Percentiles rank a stretch among this genome's conserved stretches.
Conservation (phyloP, 2,888 invertebrate species). For the Lochmaea crataegi region DNA sequence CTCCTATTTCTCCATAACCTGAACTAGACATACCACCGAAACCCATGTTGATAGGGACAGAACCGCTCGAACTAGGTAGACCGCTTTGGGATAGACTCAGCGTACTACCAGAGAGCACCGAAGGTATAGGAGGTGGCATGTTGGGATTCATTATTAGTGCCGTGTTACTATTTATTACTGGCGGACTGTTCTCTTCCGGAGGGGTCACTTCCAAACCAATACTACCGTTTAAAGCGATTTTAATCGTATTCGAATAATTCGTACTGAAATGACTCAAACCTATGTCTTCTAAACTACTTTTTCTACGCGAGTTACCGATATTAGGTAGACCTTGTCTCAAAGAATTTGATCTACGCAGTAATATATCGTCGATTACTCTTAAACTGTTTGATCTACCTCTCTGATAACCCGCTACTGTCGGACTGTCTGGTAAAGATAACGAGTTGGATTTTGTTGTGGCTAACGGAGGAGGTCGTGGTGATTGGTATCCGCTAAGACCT, state of each 20-base stretch:
- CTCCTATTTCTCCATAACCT: constrained; percentile 57
- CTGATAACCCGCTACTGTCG: constrained; percentile 82
- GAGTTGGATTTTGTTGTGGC: constrained; percentile 89
- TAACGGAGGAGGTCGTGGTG: constrained; percentile 80
- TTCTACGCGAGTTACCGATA: constrained; percentile 73
- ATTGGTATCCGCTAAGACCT: constrained; percentile 68
- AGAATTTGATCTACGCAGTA: constrained; percentile 85
- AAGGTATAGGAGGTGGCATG: constrained; percentile 44
- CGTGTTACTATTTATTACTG: constrained; percentile 69
- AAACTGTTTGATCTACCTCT: constrained; percentile 85
- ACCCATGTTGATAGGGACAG: constrained; percentile 55
- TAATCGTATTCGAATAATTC: constrained; percentile 80
- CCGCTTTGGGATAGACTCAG: constrained; percentile 59
- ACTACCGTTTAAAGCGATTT: constrained; percentile 86
- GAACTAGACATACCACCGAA: constrained; percentile 53
- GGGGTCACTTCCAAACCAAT: constrained; percentile 81
- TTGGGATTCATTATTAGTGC: constrained; percentile 67
- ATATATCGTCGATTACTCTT: constrained; percentile 86
- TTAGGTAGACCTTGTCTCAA: constrained; percentile 83
- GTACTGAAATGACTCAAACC: constrained; percentile 85
- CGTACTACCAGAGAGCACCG: constrained; percentile 56
- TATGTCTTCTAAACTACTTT: constrained; percentile 88
- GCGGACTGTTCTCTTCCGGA: constrained; percentile 69
- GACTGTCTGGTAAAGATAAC: constrained; percentile 88
- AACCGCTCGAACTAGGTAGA: constrained; percentile 54